A percentile compares a stretch with the other conserved stretches of the same genome.
These are phyloP conservation scores for Thunnus albacares DNA, from an alignment of 2,797 vertebrate species.

Conservation along the genomic window DNA sequence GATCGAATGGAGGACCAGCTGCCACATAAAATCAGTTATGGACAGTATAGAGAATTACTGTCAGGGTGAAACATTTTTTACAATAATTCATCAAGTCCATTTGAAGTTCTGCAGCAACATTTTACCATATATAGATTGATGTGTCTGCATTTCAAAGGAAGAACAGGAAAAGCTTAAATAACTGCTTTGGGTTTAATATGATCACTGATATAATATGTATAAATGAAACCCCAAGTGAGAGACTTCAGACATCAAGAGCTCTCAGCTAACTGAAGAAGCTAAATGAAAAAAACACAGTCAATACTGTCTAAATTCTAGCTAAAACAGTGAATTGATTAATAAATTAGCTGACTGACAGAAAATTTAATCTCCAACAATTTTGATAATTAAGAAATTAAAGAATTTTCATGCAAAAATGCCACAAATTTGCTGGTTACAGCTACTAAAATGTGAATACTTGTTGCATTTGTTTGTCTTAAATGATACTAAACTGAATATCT, in stretches of 20 bases:
- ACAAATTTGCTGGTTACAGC: no score
- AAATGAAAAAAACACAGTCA: background rate
- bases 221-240: background rate
- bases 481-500: no score
- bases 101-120: background rate
- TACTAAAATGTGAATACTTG: no score
- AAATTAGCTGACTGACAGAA: no score
- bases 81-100: background rate
- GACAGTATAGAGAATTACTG: background rate
- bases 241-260: background rate
- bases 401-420: no score
- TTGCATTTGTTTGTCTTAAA: no score
- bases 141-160: no score
- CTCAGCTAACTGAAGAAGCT: background rate
- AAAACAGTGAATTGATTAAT: no score
- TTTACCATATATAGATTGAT: background rate
- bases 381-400: no score
- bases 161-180: background rate
- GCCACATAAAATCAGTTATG: background rate
- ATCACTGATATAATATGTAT: background rate
- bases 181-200: background rate
- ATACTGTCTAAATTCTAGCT: no score
- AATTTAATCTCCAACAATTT: no score
- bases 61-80: background rate
- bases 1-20: background rate